Conservation (phyloP, 2,113 vertebrate genomes). For the Microcebus griseorufus region DNA sequence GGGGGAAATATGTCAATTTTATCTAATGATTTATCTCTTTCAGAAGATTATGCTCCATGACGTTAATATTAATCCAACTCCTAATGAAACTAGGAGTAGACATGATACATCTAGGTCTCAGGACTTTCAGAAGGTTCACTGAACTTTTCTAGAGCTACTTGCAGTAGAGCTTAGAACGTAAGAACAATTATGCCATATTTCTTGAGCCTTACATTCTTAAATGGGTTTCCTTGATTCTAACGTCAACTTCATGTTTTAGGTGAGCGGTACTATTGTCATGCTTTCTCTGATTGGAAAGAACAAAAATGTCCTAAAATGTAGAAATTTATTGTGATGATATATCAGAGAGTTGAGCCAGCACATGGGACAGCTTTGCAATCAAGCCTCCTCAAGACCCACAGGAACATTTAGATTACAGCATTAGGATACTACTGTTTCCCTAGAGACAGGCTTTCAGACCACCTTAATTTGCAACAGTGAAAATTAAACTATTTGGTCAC, state of each 20-base stretch:
- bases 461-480: neutral
- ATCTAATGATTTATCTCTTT: neutral
- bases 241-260: neutral
- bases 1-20: neutral
- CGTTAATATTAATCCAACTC: neutral
- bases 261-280: neutral
- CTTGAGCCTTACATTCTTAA: neutral
- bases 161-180: neutral
- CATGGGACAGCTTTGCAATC: neutral
- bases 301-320: neutral
- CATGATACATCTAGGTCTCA: neutral
- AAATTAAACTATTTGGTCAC: neutral
- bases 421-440: neutral
- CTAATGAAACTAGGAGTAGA: neutral
- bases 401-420: too few relatives aligned
- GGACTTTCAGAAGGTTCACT: neutral
- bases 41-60: neutral
- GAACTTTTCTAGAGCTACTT: neutral
- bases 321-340: neutral
- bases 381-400: neutral
- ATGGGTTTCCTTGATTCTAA: neutral
- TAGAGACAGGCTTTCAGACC: neutral
- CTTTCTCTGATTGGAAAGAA: neutral
- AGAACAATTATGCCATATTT: neutral
- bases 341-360: neutral